These are phyloP conservation scores for Tachysurus vachellii DNA, from an alignment of 2,113 vertebrate species.

Conservation along the genomic window DNA sequence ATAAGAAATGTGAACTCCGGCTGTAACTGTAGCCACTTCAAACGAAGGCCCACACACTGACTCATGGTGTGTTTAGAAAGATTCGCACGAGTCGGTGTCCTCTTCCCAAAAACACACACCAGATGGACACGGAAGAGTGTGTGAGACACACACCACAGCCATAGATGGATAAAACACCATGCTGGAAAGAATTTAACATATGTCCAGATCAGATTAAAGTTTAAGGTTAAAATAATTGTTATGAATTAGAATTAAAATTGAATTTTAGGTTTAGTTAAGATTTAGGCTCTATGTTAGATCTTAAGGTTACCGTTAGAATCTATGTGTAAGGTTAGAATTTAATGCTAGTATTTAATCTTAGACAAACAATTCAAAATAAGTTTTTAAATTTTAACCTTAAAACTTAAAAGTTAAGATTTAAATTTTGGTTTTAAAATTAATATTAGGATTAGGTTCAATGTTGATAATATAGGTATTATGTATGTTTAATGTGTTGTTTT, in stretches of 20 bases:
- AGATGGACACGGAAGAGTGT: constrained; percentile 20
- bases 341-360: not conserved
- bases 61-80: constrained; percentile 34
- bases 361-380: not conserved
- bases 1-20: not conserved
- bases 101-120: constrained; percentile 29
- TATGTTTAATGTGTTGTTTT: not conserved
- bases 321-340: not conserved
- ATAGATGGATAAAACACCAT: not conserved
- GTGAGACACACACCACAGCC: constrained; percentile 1
- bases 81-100: constrained; percentile 22
- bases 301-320: not conserved
- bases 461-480: not conserved
- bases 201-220: not conserved
- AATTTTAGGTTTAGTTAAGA: not conserved
- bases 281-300: not conserved
- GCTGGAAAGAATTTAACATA: not conserved
- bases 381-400: not conserved
- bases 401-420: not conserved
- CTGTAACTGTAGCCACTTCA: constrained; percentile 24
- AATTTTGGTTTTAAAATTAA: not conserved
- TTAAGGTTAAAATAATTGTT: not conserved
- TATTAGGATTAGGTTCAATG: not conserved
- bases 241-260: not conserved
- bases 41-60: constrained; percentile 8